phyloP scores from a whole-genome alignment of 2,888 invertebrate genomes.

The Athetis lepigone region DNA sequence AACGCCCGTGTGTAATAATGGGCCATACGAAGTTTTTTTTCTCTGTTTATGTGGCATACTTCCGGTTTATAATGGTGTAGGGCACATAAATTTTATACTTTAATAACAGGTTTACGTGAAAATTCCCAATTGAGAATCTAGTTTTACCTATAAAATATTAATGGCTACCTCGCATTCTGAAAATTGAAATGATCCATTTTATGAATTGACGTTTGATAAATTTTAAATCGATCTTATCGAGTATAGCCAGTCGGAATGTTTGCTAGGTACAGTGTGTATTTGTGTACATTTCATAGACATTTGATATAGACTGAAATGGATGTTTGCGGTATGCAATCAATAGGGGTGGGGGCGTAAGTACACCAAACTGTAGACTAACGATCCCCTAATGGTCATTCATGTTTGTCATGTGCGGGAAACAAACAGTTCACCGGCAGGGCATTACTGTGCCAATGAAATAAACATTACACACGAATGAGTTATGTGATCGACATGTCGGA shows the following conservation, averaged over 20 bases:
- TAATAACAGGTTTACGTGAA: not conserved
- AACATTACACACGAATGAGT: conserved; percentile 27
- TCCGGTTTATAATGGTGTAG: too few species aligned
- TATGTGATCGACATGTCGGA: conserved; percentile 5
- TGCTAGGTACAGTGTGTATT: conserved; percentile 26
- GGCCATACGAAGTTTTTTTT: too few species aligned
- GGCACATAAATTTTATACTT: too few species aligned
- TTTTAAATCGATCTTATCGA: conserved; percentile 37
- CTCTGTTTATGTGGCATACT: too few species aligned
- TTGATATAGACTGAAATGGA: conserved; percentile 64
- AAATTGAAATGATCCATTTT: conserved; percentile 28
- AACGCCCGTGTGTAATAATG: too few species aligned
- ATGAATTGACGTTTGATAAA: conserved; percentile 21
- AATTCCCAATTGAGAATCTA: not conserved
- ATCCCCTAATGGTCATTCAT: conserved; percentile 64
- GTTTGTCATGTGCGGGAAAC: conserved; percentile 51
- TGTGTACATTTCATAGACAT: conserved; percentile 56
- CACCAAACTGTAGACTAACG: conserved; percentile 53
- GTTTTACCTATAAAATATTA: not conserved
- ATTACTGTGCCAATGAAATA: conserved; percentile 38
- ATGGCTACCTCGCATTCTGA: not conserved
- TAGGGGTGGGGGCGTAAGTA: conserved; percentile 51
- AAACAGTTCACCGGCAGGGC: conserved; percentile 40
- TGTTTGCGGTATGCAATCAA: conserved; percentile 68
- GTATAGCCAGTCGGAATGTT: conserved; percentile 35